These are phyloP conservation scores for Meliscaeva auricollis DNA, from an alignment of 2,888 invertebrate species.

Conservation along the genomic window DNA sequence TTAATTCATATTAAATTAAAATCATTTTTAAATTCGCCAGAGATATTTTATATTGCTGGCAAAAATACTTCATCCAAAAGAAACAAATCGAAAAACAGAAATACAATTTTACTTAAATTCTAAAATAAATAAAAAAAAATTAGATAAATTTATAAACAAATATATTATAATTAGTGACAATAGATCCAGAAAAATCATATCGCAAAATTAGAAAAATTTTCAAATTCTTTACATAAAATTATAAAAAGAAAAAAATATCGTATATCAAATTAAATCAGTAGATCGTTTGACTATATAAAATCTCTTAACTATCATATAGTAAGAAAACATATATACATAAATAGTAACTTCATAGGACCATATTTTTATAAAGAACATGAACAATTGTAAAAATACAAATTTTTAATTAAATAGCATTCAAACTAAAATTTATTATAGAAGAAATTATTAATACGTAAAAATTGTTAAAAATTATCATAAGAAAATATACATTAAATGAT, in stretches of 20 bases:
- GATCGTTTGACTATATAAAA: slow-evolving; percentile 32
- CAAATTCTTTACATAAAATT: slow-evolving; percentile 41
- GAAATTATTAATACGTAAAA: slow-evolving; percentile 15
- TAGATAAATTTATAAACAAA: slow-evolving; percentile 17
- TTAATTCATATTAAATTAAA: background rate
- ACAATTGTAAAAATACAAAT: slow-evolving; percentile 43
- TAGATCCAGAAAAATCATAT: slow-evolving; percentile 74
- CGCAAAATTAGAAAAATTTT: slow-evolving; percentile 64
- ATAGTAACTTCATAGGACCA: slow-evolving; percentile 69
- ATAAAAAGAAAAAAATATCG: slow-evolving; percentile 8
- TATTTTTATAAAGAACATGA: slow-evolving; percentile 71
- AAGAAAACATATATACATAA: slow-evolving; percentile 33
- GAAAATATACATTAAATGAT: background rate
- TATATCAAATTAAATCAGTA: slow-evolving; percentile 39
- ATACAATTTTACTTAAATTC: background rate
- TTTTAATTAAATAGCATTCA: slow-evolving; percentile 8
- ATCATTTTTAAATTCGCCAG: background rate
- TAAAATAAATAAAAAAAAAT: background rate
- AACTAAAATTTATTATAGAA: background rate
- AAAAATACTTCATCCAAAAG: background rate
- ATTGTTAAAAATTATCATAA: slow-evolving; percentile 34
- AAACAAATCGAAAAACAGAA: background rate
- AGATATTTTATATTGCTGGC: background rate
- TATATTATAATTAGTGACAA: slow-evolving; percentile 62
- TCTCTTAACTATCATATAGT: slow-evolving; percentile 20